Base-by-base conservation (phyloP, 2,113 vertebrate species). In the Carassius gibelio region DNA sequence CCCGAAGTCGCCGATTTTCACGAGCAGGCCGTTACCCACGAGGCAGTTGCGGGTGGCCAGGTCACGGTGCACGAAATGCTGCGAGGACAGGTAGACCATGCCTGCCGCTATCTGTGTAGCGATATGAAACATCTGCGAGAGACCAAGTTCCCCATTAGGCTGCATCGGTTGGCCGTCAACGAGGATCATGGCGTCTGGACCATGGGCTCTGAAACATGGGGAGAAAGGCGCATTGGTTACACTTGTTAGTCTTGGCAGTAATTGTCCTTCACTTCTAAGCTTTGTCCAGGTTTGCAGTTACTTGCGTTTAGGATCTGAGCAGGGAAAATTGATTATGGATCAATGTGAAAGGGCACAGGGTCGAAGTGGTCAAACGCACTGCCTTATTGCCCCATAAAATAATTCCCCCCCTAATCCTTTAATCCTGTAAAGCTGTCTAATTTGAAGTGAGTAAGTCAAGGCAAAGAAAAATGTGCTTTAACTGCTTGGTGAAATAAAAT, bases 1-100 rank as follows among this genome's bases (percentile, higher is more conserved):
- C 93, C 98, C 98, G 36, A 99, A 99, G 93, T 99, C 98, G 86
- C 98, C 98, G 0, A 99, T 99, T 96, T 99, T 99, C 88, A 99
- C 98, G 89, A 99, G 94, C 68, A 99, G 95, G 89, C 96, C 97
- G n/a, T 96, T 96, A 84, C 98, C 98, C 1, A 99, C 98, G 90
- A 99, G 96, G 91, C 98, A 99, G 91, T 99, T 99, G 88, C 98
- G 96, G 13, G 98, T 99, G 84, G 98, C 98, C 94, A 99, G 94
- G 94, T 99, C 98, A 90, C 98, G 96, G 92, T 99, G 98, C 86
- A 99, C 98, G 66, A 99, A 99, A 93, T 99, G 98, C 93, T 99
- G 98, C 30, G 97, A 98, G 86, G 96, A 95, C 86, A 99, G 95
- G 94, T 99, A 99, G 36, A 97, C 96, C 97, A 99, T 99, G 84